A percentile compares a stretch with the other conserved stretches of the same genome.
phyloP scores from a whole-genome alignment of 2,888 invertebrate species.

The Hypolimnas misippus region DNA sequence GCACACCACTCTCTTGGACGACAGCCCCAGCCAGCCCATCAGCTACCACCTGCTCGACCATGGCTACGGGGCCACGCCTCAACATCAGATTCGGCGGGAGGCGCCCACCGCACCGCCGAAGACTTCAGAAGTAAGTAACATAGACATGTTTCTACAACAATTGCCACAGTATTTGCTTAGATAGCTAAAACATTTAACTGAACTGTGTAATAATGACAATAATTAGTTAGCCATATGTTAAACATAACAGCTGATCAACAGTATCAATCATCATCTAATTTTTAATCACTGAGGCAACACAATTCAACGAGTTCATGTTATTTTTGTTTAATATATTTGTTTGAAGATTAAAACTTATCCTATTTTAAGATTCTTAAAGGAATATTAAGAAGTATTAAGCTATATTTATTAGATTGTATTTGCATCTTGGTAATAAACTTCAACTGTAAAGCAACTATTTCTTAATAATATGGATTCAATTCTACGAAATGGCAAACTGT shows the following conservation, averaged over 20 bases:
- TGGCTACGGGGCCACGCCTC: conserved; percentile 93
- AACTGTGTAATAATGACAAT: not conserved
- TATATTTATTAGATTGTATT: too few species aligned
- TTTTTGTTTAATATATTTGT: not conserved
- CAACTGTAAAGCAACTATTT: not conserved
- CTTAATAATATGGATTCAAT: not conserved
- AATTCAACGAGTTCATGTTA: conserved; percentile 1
- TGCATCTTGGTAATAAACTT: too few species aligned
- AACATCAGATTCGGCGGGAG: conserved; percentile 86
- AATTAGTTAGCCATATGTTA: conserved; percentile 16
- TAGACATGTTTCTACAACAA: not conserved
- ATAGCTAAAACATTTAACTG: not conserved
- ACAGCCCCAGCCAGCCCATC: conserved; percentile 81
- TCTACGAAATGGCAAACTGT: not conserved
- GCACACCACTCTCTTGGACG: conserved; percentile 78
- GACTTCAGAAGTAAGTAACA: conserved; percentile 80
- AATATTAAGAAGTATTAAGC: not conserved
- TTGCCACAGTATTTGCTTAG: not conserved
- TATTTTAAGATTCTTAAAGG: not conserved
- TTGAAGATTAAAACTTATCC: not conserved
- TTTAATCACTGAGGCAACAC: not conserved
- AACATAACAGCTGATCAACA: conserved; percentile 37
- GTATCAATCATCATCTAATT: not conserved
- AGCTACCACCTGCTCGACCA: conserved; percentile 93
- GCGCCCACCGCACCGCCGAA: conserved; percentile 82